Conservation (phyloP, 1,140 invertebrate genomes). For the Aphelenchoides fujianensis region DNA sequence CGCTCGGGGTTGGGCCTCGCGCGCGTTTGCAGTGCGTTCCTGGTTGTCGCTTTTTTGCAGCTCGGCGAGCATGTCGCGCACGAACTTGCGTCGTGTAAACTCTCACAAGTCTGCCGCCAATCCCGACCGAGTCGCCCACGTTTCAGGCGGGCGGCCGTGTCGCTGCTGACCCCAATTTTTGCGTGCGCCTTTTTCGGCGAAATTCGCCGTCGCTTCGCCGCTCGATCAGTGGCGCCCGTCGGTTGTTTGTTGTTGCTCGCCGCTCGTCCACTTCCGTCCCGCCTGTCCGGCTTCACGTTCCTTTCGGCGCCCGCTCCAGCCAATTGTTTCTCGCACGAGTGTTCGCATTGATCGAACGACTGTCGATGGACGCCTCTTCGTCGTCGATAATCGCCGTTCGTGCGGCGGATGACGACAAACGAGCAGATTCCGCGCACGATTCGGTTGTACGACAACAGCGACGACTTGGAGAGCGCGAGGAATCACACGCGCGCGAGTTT, state of each 20-base stretch:
- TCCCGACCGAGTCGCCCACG: not conserved
- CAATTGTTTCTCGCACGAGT: too few relatives aligned
- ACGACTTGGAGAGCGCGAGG: too few relatives aligned
- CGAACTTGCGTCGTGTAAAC: not conserved
- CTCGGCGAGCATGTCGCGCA: not conserved
- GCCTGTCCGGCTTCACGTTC: too few relatives aligned
- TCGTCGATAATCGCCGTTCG: not conserved
- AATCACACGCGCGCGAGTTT: conserved; percentile 1
- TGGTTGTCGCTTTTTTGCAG: not conserved
- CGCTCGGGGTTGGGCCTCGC: too few relatives aligned
- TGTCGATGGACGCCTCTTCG: too few relatives aligned
- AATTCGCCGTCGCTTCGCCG: not conserved
- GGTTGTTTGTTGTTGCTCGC: not conserved
- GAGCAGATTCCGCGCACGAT: not conserved
- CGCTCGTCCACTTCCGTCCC: too few relatives aligned
- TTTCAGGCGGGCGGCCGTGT: not conserved
- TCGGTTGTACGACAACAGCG: too few relatives aligned
- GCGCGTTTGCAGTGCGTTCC: not conserved
- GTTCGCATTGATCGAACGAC: too few relatives aligned
- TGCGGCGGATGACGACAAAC: not conserved
- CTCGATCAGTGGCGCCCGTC: not conserved
- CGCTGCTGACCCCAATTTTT: not conserved
- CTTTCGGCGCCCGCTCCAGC: too few relatives aligned
- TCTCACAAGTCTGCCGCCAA: not conserved
- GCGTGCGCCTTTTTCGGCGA: not conserved